Base-by-base conservation (phyloP, 2,888 invertebrate genomes). In the Meandrusa payeni region DNA sequence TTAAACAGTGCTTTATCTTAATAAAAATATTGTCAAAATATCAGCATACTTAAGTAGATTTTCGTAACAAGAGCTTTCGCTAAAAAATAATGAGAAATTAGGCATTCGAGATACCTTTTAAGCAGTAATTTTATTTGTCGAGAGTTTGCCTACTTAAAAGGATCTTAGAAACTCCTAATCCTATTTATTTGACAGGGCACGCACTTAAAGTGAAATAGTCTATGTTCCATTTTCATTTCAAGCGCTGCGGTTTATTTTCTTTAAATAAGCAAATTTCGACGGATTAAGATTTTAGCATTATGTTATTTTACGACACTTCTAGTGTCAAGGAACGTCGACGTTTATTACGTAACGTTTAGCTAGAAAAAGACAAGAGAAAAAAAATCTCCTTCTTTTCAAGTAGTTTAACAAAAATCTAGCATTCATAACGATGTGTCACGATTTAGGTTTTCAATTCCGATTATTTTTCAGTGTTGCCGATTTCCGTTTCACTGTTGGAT, bases 401-500 rank as follows among this genome's bases (percentile, higher is more conserved):
- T n/a, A n/a, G n/a, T n/a, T n/a, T n/a, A n/a, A n/a, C n/a, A n/a
- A n/a, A n/a, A n/a, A n/a, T n/a, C n/a, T n/a, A n/a, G n/a, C n/a
- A n/a, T n/a, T n/a, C n/a, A n/a, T n/a, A n/a, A n/a, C n/a, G n/a
- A n/a, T n/a, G n/a, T 15, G 2, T 15, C 15, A 15, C 15, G 15
- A 15, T 15, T n/a, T n/a, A 15, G 2, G 15, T 15, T 38, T 38
- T 13, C 11, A 7, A 7, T 27, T 22, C 2, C 9, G 1, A 19
- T 20, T 11, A n/a, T 20, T 22, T 27, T 38, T 5, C 88, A 96
- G 96, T 97, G 76, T 92, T 93, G 54, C 97, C 97, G 1, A 81
- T 93, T 44, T 92, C 92, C 44, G 94, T 95, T 38, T 90, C 91
- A 39, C 90, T 97, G 55, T 80, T 93, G 50, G 91, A 91, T 55